Conservation (phyloP, 2,797 vertebrate genomes). For the Phataginus tetradactyla region DNA sequence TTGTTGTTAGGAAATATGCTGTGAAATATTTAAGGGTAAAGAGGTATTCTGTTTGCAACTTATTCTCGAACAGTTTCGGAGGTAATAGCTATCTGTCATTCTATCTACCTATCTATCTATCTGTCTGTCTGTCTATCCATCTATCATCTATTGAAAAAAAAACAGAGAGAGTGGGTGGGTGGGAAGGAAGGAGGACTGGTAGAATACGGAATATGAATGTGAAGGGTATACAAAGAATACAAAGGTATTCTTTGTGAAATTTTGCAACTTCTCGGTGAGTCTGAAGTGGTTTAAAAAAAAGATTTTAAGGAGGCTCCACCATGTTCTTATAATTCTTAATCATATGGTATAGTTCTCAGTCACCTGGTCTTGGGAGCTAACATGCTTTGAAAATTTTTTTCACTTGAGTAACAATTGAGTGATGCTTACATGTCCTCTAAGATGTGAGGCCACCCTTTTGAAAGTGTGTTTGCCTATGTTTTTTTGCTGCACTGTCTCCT, state of each 20-base stretch:
- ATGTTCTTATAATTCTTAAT: slow-evolving; percentile 10
- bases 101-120: no score
- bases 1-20: slow-evolving; percentile 30
- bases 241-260: background rate
- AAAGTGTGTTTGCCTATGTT: background rate
- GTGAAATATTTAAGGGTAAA: slow-evolving; percentile 46
- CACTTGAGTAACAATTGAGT: background rate
- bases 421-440: background rate
- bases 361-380: background rate
- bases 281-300: background rate
- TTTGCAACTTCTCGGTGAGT: background rate
- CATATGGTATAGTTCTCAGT: background rate
- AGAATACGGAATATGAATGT: background rate
- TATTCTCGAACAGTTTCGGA: background rate
- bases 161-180: background rate
- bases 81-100: background rate
- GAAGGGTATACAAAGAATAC: background rate
- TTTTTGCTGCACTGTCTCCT: background rate
- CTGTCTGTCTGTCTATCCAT: no score
- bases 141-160: background rate
- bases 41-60: background rate
- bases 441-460: background rate
- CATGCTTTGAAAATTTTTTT: background rate
- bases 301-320: background rate
- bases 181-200: background rate